Conservation (phyloP, 2,113 vertebrate genomes). For the Engraulis encrasicolus region DNA sequence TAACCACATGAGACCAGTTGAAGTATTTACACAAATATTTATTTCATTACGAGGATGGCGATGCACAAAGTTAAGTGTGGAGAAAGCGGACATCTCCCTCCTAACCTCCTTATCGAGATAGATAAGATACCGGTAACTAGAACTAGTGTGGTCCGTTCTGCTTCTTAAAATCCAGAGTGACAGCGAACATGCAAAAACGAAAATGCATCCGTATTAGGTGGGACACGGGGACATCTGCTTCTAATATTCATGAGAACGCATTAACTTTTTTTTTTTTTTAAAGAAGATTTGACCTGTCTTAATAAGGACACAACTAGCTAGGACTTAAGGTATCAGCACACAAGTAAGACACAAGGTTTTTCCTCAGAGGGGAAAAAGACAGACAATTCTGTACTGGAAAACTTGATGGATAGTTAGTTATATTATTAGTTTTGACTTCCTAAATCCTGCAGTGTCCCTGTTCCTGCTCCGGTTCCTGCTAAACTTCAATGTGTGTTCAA, state of each 20-base stretch:
- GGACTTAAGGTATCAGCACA: background rate
- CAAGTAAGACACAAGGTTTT: background rate
- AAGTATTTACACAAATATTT: background rate
- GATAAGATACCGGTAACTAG: background rate
- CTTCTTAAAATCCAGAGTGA: background rate
- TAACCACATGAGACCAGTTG: background rate
- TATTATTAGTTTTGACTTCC: background rate
- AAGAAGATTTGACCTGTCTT: too few species aligned
- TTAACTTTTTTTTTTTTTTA: background rate
- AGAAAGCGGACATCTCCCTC: background rate
- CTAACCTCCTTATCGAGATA: background rate
- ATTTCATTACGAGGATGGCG: background rate
- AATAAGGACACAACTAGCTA: too few species aligned
- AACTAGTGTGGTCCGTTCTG: background rate
- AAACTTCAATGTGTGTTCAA: background rate
- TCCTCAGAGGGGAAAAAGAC: background rate
- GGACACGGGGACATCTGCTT: background rate
- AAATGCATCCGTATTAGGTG: background rate
- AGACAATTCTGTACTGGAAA: background rate
- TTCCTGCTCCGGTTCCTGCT: background rate
- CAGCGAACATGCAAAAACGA: background rate
- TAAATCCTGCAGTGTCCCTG: background rate
- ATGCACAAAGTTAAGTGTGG: background rate
- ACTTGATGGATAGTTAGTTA: background rate
- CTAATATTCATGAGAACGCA: background rate